Conservation (phyloP, 2,888 invertebrate species). For the Cephus rjabovi region DNA sequence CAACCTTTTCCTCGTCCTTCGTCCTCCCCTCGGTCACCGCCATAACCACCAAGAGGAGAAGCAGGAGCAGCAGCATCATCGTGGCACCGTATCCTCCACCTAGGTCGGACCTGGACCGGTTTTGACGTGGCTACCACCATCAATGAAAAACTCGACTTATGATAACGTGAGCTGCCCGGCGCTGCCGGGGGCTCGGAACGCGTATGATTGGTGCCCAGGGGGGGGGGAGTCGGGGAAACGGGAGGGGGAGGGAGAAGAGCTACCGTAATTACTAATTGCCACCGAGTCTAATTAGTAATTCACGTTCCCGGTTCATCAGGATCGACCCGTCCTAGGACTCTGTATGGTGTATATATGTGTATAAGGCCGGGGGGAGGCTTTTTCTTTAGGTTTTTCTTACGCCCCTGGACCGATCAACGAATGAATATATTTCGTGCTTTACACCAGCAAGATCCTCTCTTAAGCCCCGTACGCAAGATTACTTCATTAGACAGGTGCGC, state of each 20-base stretch:
- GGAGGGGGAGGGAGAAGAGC: constrained; percentile 24
- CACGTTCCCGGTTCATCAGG: constrained; percentile 28
- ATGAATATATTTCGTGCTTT: background rate
- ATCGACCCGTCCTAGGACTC: constrained; percentile 15
- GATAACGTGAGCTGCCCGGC: constrained; percentile 45
- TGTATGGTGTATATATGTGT: background rate
- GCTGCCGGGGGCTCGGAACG: constrained; percentile 13
- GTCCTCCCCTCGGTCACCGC: constrained; percentile 11
- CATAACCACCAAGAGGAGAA: constrained; percentile 7
- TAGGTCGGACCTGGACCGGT: constrained; percentile 50
- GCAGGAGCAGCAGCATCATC: background rate
- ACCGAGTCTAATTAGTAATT: constrained; percentile 57
- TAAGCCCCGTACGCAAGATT: constrained; percentile 23
- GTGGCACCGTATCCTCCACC: constrained; percentile 22
- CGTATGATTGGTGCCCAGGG: constrained; percentile 29
- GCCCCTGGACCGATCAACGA: background rate
- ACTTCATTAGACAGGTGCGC: constrained; percentile 44
- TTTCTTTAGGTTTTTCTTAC: constrained; percentile 1
- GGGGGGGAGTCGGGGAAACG: constrained; percentile 13
- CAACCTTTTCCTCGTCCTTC: constrained; percentile 14
- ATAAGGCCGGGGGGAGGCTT: constrained; percentile 14
- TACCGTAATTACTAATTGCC: constrained; percentile 62
- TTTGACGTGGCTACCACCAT: constrained; percentile 51
- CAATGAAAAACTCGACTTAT: constrained; percentile 61
- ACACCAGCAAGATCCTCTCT: background rate